phyloP scores from a whole-genome alignment of 2,113 vertebrate species.

The Myotis lucifugus region DNA sequence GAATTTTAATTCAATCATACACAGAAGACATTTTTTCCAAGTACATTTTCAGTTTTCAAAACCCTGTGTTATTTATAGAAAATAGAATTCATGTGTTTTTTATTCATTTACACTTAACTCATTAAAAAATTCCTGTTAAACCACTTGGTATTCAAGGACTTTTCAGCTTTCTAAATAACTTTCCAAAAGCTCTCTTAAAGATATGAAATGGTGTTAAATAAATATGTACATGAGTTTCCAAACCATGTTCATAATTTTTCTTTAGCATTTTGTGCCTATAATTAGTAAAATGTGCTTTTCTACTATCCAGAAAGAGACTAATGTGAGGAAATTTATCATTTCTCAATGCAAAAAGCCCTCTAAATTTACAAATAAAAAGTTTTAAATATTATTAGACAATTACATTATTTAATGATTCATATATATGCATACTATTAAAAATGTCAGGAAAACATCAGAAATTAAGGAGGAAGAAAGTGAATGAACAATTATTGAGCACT shows the following conservation, averaged over 20 bases:
- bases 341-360: constrained; percentile 45
- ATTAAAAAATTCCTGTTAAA: constrained; percentile 79
- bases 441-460: constrained; percentile 40
- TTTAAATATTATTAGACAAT: constrained; percentile 47
- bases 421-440: not conserved
- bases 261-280: constrained; percentile 70
- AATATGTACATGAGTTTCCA: constrained; percentile 79
- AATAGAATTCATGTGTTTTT: constrained; percentile 77
- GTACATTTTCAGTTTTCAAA: constrained; percentile 72
- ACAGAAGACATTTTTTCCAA: constrained; percentile 57
- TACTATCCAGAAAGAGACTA: constrained; percentile 67
- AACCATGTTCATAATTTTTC: constrained; percentile 72
- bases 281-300: constrained; percentile 71
- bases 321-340: constrained; percentile 65
- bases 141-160: constrained; percentile 75
- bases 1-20: constrained; percentile 46
- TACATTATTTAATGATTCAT: constrained; percentile 46
- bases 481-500: constrained; percentile 9
- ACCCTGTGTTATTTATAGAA: constrained; percentile 80
- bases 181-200: constrained; percentile 74
- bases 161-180: constrained; percentile 78
- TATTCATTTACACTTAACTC: constrained; percentile 79
- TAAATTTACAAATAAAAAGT: constrained; percentile 58
- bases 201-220: constrained; percentile 76
- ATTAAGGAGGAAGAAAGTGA: constrained; percentile 33